Evolutionary conservation across 2,888 invertebrate species (phyloP).

Genomic region (Aricia artaxerxes): DNA sequence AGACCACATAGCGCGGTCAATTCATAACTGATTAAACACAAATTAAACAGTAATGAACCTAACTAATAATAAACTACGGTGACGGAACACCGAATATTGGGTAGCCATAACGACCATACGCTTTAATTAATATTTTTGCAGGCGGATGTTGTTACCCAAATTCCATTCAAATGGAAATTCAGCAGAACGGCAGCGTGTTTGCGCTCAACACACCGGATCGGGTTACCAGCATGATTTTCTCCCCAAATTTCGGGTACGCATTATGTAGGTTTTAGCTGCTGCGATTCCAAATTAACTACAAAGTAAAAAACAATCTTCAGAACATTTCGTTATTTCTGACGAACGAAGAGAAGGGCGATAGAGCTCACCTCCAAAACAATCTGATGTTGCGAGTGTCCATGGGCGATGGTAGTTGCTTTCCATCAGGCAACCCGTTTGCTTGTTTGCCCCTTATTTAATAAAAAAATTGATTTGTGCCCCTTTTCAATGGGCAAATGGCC

Average conservation of each 20-base stretch:
- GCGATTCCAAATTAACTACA: too few relatives aligned
- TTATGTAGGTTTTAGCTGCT: background rate
- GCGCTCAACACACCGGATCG: background rate
- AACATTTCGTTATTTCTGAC: too few relatives aligned
- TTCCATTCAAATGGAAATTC: slow-evolving; percentile 24
- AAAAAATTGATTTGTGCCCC: too few relatives aligned
- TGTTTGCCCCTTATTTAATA: too few relatives aligned
- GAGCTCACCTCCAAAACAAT: too few relatives aligned
- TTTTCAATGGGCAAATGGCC: too few relatives aligned
- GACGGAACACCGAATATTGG: background rate
- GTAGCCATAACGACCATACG: background rate
- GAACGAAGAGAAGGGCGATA: too few relatives aligned
- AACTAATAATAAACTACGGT: background rate
- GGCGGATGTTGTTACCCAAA: background rate
- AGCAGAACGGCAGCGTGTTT: background rate
- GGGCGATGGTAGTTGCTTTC: too few relatives aligned
- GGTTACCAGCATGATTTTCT: background rate
- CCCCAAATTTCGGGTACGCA: background rate
- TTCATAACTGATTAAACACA: background rate
- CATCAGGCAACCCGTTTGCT: too few relatives aligned
- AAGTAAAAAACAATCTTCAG: too few relatives aligned
- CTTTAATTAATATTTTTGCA: slow-evolving; percentile 25
- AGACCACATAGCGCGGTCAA: background rate
- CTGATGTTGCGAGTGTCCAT: too few relatives aligned
- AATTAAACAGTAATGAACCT: background rate